A percentile compares a stretch with the other conserved stretches of the same genome.
These are phyloP conservation scores for Brachionus manjavacas DNA, from an alignment of 1,140 invertebrate genomes.

Conservation along the genomic window DNA sequence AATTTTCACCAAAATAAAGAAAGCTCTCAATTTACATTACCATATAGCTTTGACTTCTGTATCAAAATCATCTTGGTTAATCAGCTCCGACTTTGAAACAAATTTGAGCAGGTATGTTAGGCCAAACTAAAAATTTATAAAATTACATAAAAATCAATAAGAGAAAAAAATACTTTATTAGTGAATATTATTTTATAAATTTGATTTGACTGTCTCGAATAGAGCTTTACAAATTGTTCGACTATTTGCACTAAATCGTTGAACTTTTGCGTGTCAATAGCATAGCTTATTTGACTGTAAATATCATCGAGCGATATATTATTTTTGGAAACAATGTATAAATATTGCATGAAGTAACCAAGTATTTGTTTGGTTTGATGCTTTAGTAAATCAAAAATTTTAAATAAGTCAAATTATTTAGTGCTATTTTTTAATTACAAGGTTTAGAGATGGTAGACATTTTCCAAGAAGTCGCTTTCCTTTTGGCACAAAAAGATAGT, in stretches of 20 bases:
- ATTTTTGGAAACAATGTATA: constrained; percentile 38
- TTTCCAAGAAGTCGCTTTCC: constrained; percentile 30
- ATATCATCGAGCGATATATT: constrained; percentile 22
- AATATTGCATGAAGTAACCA: constrained; percentile 39
- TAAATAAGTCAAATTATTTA: background rate
- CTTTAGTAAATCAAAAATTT: background rate
- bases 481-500: constrained; percentile 34
- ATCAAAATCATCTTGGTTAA: constrained; percentile 17
- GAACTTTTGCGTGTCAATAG: constrained; percentile 41
- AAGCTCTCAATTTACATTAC: background rate
- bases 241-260: constrained; percentile 25
- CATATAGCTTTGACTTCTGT: constrained; percentile 13
- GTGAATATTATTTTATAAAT: constrained; percentile 28
- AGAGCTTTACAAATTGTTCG: constrained; percentile 9
- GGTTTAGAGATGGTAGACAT: background rate
- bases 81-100: constrained; percentile 18
- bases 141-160: background rate
- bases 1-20: background rate
- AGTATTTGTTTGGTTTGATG: constrained; percentile 37
- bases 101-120: constrained; percentile 30
- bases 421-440: background rate
- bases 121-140: background rate
- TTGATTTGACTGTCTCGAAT: constrained; percentile 30
- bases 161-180: constrained; percentile 28
- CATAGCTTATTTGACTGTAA: constrained; percentile 16